Base-by-base conservation (phyloP, 2,113 vertebrate species). In the Cheilinus undulatus region DNA sequence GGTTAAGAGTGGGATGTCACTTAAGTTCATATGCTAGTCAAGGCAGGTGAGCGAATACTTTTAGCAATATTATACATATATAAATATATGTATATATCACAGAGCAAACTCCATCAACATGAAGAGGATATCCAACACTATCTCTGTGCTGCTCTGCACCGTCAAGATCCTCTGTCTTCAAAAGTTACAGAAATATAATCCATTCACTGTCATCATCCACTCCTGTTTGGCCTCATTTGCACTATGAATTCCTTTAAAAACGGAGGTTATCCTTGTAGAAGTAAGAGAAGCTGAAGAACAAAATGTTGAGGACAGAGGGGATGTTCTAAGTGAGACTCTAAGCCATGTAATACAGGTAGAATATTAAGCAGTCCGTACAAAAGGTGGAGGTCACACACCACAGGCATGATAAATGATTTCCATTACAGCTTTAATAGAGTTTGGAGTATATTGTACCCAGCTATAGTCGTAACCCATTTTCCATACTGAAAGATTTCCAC, bases 331-430 rank as follows among this genome's bases (percentile, higher is more conserved):
- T 28, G 27, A 28, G 69, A 80, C 70, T 66, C 69, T 5, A 23
- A 68, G 57, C 57, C 52, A 40, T 68, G 73, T 63, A 69, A 63
- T 80, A 57, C 83, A 83, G 76, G 69, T 63, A 58, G 85, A 89
- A 86, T 91, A 83, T 86, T 80, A 87, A 92, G 65, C 58, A 80
- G 84, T 71, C 73, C 66, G 38, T 53, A 57, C 57, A 74, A 92
- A 87, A 86, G 74, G 86, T 88, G 77, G 76, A 89, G 88, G 88
- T 93, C 87, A 89, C 73, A 91, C 84, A 86, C 85, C 86, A 74
- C 23, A 79, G 70, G 64, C 85, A 86, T 93, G 91, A 94, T 93
- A 51, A 91, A 93, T 87, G 82, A 69, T 85, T 92, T 91, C 80
- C 84, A 93, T 93, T 91, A 90, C 34, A 60, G 70, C 26, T 84